Percentiles rank a stretch among this genome's conserved stretches.
Evolutionary conservation across 2,113 vertebrate species (phyloP).

Genomic region (Noctilio leporinus): DNA sequence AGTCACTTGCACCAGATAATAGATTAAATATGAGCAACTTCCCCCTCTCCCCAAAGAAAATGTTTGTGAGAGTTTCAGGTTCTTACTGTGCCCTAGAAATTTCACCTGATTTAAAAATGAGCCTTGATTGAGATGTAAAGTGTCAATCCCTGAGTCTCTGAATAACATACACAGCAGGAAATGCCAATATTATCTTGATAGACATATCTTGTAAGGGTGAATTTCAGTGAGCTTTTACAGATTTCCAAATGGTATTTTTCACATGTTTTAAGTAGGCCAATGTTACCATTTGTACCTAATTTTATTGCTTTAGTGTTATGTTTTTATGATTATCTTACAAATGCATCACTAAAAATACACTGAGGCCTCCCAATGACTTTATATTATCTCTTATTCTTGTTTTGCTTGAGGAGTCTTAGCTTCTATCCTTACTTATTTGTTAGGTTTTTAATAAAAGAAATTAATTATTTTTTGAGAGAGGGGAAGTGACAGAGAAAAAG

Average conservation of each 20-base stretch:
- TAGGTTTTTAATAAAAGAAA: no score
- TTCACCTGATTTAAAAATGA: slow-evolving; percentile 26
- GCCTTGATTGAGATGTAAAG: slow-evolving; percentile 41
- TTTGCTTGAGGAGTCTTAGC: slow-evolving; percentile 26
- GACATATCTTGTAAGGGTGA: slow-evolving; percentile 51
- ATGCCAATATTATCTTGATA: slow-evolving; percentile 47
- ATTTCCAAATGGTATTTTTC: slow-evolving; percentile 30
- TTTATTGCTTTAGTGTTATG: slow-evolving; percentile 20
- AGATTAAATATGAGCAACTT: not conserved
- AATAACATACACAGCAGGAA: slow-evolving; percentile 43
- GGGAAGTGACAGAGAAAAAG: no score
- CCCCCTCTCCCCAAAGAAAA: not conserved
- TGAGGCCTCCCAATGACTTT: not conserved
- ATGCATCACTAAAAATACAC: not conserved
- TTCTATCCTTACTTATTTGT: not conserved
- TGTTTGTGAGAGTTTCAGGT: not conserved
- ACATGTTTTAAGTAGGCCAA: slow-evolving; percentile 48
- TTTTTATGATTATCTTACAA: slow-evolving; percentile 43
- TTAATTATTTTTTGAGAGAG: no score
- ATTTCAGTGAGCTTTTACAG: slow-evolving; percentile 39
- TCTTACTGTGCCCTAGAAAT: not conserved
- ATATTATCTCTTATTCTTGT: slow-evolving; percentile 4
- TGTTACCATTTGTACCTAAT: slow-evolving; percentile 38
- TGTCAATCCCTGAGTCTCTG: slow-evolving; percentile 15
- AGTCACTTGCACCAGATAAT: not conserved